Evolutionary conservation across 2,797 vertebrate genomes (phyloP).

Genomic region (Schizothorax lantsangensis): DNA sequence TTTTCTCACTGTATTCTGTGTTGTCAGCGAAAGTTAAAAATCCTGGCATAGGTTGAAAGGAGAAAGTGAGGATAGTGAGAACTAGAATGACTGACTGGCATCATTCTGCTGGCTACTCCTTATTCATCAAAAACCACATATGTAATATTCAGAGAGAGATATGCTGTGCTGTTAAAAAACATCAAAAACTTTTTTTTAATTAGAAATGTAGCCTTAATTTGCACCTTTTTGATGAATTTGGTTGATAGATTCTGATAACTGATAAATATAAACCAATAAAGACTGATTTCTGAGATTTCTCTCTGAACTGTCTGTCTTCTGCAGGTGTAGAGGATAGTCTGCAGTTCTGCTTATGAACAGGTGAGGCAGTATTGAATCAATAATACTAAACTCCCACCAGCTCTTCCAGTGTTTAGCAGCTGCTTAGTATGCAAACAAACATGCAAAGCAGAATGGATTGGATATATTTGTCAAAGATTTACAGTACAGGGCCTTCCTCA

Average conservation of each 20-base stretch:
- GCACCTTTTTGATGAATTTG: neutral
- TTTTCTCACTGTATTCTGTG: neutral
- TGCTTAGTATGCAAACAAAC: slow-evolving; percentile 37
- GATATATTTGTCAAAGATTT: slow-evolving; percentile 15
- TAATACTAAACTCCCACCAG: slow-evolving; percentile 26
- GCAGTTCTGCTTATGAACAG: slow-evolving; percentile 48
- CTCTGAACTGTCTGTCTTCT: neutral
- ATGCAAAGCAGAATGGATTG: neutral
- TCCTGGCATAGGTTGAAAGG: neutral
- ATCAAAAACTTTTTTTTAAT: neutral
- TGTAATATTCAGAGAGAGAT: neutral
- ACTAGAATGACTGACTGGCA: neutral
- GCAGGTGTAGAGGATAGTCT: slow-evolving; percentile 8
- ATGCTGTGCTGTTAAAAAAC: neutral
- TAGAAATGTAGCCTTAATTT: neutral
- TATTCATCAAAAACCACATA: neutral
- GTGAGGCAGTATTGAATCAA: slow-evolving; percentile 49
- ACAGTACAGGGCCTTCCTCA: neutral
- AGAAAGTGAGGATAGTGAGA: neutral
- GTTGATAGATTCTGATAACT: neutral
- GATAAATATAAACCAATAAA: neutral
- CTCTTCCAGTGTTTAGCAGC: neutral
- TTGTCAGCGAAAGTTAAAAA: neutral
- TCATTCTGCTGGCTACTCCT: neutral
- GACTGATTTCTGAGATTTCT: neutral